Percentiles rank a stretch among this genome's conserved stretches.
Conservation (phyloP, 1,140 invertebrate genomes). For the Phocides pigmalion region DNA sequence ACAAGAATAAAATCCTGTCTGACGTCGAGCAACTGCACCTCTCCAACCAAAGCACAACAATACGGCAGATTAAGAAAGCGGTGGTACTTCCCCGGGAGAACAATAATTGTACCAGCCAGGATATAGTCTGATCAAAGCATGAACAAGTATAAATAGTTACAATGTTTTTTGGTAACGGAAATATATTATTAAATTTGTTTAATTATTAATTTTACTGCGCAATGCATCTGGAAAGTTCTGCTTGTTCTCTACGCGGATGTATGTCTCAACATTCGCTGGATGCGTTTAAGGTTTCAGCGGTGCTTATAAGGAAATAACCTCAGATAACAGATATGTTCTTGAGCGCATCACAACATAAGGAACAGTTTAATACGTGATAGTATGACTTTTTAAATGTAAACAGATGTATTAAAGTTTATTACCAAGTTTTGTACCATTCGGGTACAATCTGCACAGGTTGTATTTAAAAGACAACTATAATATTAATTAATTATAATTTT, state of each 20-base stretch:
- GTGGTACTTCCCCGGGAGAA: too few species aligned
- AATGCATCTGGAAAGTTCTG: neutral
- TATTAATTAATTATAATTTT: too few species aligned
- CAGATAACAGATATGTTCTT: constrained; percentile 12
- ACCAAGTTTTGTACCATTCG: neutral
- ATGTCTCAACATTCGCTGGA: constrained; percentile 7
- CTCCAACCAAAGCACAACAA: too few species aligned
- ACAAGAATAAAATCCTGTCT: too few species aligned
- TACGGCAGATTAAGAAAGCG: too few species aligned
- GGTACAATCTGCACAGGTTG: neutral
- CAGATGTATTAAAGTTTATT: constrained; percentile 21
- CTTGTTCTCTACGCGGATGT: constrained; percentile 3
- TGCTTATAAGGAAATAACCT: constrained; percentile 20
- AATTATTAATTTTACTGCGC: neutral
- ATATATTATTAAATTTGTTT: neutral
- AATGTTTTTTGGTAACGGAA: too few species aligned
- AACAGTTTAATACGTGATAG: constrained; percentile 11
- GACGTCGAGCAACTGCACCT: too few species aligned
- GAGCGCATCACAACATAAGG: constrained; percentile 16
- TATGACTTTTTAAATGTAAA: constrained; percentile 8
- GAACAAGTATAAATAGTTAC: too few species aligned
- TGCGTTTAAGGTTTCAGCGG: constrained; percentile 3
- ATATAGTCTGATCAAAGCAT: too few species aligned
- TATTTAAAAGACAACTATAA: constrained; percentile 5
- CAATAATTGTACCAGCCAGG: too few species aligned